Percentiles rank a stretch among this genome's conserved stretches.
phyloP scores from a whole-genome alignment of 2,113 vertebrate genomes.

The Leptobrachium leishanense region DNA sequence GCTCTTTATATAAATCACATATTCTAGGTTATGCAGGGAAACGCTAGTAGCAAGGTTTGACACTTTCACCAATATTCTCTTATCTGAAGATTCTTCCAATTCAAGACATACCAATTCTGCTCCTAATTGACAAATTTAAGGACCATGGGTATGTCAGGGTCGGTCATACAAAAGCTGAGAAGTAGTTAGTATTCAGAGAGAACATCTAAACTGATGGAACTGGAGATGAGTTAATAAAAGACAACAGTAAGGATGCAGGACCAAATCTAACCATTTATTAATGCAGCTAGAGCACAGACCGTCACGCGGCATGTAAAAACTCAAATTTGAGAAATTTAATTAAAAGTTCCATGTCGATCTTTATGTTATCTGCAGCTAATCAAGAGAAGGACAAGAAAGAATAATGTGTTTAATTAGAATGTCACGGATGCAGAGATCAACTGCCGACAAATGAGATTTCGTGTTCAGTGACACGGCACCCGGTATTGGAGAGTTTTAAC shows the following conservation, averaged over 20 bases:
- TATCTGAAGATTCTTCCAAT: constrained; percentile 47
- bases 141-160: constrained; percentile 65
- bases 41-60: no score
- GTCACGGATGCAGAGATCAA: constrained; percentile 46
- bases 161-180: constrained; percentile 61
- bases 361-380: constrained; percentile 50
- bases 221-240: constrained; percentile 65
- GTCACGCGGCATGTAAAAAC: constrained; percentile 53
- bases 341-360: constrained; percentile 52
- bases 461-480: background rate
- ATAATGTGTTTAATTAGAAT: constrained; percentile 53
- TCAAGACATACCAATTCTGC: constrained; percentile 62
- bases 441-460: constrained; percentile 18
- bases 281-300: constrained; percentile 51
- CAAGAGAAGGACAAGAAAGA: constrained; percentile 49
- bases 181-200: constrained; percentile 56
- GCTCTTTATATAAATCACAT: no score
- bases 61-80: no score
- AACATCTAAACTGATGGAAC: constrained; percentile 68
- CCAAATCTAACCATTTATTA: constrained; percentile 59
- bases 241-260: constrained; percentile 63
- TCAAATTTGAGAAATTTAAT: constrained; percentile 51
- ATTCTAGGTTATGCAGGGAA: no score
- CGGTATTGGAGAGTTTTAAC: constrained; percentile 10
- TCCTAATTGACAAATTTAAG: constrained; percentile 73